Base-by-base conservation (phyloP, 2,888 invertebrate genomes). In the Plebejus melissa region DNA sequence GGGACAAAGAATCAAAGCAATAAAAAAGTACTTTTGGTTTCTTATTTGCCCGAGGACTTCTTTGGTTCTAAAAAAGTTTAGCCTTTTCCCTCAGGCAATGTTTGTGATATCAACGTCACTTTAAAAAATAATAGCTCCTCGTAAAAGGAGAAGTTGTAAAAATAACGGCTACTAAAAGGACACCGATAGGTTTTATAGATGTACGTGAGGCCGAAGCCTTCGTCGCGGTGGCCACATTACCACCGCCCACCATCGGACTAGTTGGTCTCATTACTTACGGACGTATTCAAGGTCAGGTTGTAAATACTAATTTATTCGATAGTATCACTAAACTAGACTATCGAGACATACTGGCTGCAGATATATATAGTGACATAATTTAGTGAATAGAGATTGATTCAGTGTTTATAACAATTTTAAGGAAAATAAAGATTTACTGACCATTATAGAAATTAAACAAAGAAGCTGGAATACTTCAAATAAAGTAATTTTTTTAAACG, bases 301-400 rank as follows among this genome's bases (percentile, higher is more conserved):
- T 72, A 72, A 71, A 71, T 71, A 46, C 71, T 71, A 72, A 72
- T 72, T 50, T 50, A 50, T 72, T 50, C 54, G 32, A 72, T 72
- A 50, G 72, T 72, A 72, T 32, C 46, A 72, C 6, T 54, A 32
- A 72, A 46, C 46, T 46, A 28, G 28, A 28, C 41, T 71, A 22
- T 11, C 46, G 71, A 72, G 72, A 72, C 72, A 16, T 72, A 54
- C 50, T 72, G 72, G 54, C 72, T 72, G 28, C 65, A 65, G 32
- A 65, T 65, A 65, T 65, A 36, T 65, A 36, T 22, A 36, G 32
- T 11, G 32, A 32, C 13, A 13, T 65, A 32, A 65, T 5, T n/a
- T 58, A 58, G n/a, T 22, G 1, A 28, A 2, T 28, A 60, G 9
- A 60, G 3, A 60, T 60, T 60, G 3, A 65, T 32, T 11, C 13